Conservation (phyloP, 2,113 vertebrate genomes). For the Artemisiospiza belli region DNA sequence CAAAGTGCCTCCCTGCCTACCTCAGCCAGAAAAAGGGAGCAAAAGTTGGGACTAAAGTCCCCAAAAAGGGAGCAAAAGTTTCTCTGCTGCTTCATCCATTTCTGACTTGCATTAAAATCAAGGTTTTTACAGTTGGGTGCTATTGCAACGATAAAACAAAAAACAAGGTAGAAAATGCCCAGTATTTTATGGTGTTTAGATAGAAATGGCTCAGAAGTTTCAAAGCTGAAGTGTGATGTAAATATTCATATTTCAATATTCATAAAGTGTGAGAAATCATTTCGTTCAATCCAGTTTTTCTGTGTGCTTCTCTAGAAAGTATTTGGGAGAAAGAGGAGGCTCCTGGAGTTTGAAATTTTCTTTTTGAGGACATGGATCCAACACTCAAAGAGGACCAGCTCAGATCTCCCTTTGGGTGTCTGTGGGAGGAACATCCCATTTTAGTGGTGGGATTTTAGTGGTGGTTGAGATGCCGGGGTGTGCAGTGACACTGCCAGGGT, state of each 20-base stretch:
- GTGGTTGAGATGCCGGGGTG: fast-evolving
- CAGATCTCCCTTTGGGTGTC: not conserved
- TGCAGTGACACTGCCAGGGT: not conserved
- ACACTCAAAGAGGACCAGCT: not conserved
- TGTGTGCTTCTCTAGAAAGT: not conserved
- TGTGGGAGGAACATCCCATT: not conserved
- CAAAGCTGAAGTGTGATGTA: not conserved
- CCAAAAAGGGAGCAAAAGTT: not conserved
- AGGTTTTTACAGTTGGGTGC: not conserved
- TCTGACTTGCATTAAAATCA: not conserved
- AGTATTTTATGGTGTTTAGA: not conserved
- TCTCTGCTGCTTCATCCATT: not conserved
- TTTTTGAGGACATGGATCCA: fast-evolving
- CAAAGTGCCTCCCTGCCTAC: not conserved
- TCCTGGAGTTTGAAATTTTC: not conserved
- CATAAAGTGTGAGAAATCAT: not conserved
- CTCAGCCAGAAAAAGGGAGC: not conserved
- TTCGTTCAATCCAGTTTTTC: not conserved
- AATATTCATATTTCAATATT: not conserved
- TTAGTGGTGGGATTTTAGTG: not conserved
- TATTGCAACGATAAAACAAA: not conserved
- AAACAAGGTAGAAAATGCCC: not conserved
- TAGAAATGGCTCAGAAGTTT: not conserved
- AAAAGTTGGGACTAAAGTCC: not conserved
- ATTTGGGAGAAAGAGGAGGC: not conserved